Base-by-base conservation (phyloP, 2,113 vertebrate genomes). In the Saguinus midas region DNA sequence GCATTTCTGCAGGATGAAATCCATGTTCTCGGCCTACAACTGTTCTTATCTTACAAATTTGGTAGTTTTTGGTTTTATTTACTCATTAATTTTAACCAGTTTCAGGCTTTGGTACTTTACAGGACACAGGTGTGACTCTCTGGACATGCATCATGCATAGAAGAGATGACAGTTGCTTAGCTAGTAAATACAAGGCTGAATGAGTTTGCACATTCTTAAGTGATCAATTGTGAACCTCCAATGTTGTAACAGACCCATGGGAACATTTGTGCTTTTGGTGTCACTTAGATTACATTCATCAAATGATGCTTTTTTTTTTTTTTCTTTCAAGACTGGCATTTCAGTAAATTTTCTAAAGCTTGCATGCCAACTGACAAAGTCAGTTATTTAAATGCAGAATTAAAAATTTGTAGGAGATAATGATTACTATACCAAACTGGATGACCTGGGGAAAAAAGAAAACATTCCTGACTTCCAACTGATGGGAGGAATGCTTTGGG, bases 181-280 rank as follows among this genome's bases (percentile, higher is more conserved):
- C 92, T 90, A 52, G 97, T 94, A 90, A 97, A 95, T 98, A 93
- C 94, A 94, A 96, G 97, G 90, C 94, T 2, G 66, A 70, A 32
- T 96, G 92, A 84, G 72, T 96, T 98, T 97, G 97, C 97, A 97
- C 58, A 79, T 95, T 97, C 94, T 95, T 64, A 81, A 96, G 97
- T 73, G 93, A 94, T 97, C 94, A 84, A n/a, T 94, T 88, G 94
- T 92, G 96, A 97, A 96, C 96, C 12, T 96, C 92, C 84, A 68
- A 57, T 58, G 91, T 97, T 89, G 90, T 97, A 90, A 97, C 20
- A 96, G 95, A 92, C 96, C 83, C 50, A 7, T 76, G 98, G 97
- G 97, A 97, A 97, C 96, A 97, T 97, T 97, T 97, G 96, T 97
- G 97, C 96, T 98, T 97, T 98, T 89, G 93, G 96, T 98, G 98